phyloP scores from a whole-genome alignment of 2,113 vertebrate genomes.

The Camelus bactrianus region DNA sequence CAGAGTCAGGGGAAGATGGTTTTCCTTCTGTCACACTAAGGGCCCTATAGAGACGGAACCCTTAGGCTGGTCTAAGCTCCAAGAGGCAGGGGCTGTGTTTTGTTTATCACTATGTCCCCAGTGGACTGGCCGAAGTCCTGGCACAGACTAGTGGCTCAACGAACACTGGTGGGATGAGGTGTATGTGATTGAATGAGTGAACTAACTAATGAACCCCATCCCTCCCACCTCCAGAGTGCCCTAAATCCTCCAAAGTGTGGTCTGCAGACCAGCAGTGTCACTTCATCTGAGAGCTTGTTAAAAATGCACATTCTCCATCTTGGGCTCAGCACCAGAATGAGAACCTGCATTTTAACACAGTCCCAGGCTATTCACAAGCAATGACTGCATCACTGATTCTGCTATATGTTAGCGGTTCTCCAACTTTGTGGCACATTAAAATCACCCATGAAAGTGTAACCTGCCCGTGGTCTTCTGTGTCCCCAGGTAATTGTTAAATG shows the following conservation, averaged over 20 bases:
- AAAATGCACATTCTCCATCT: neutral
- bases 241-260: neutral
- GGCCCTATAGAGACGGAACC: neutral
- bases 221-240: neutral
- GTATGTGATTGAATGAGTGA: neutral
- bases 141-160: neutral
- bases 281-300: neutral
- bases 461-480: neutral
- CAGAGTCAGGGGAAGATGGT: neutral
- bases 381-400: neutral
- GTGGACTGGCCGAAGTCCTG: neutral
- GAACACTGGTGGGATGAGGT: neutral
- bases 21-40: neutral
- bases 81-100: neutral
- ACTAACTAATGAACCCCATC: neutral
- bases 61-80: neutral
- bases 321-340: neutral
- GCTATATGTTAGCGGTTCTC: accelerated
- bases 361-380: accelerated
- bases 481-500: neutral
- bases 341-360: neutral
- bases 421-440: neutral
- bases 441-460: too few relatives aligned
- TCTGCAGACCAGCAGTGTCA: accelerated
- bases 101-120: neutral